These are phyloP conservation scores for Phortica okadai DNA, from an alignment of 2,888 invertebrate species.

Conservation along the genomic window DNA sequence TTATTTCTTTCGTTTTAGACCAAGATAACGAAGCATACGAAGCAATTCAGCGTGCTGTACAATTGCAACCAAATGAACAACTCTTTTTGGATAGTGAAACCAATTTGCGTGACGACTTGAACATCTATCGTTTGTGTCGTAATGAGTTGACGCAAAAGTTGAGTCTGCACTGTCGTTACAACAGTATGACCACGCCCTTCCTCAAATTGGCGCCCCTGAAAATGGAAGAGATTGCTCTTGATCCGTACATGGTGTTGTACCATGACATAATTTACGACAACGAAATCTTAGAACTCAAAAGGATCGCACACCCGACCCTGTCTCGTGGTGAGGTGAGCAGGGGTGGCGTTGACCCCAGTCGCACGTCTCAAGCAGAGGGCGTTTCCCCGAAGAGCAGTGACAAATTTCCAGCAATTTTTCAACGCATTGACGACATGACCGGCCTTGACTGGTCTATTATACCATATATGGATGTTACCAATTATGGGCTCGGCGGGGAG, in stretches of 20 bases:
- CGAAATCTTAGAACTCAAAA: slow-evolving; percentile 54
- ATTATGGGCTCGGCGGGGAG: slow-evolving; percentile 61
- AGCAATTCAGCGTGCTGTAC: not conserved
- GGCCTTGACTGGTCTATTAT: slow-evolving; percentile 47
- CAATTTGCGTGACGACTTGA: not conserved
- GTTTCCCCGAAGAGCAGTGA: slow-evolving; percentile 7
- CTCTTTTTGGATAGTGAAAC: no score
- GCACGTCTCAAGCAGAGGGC: not conserved
- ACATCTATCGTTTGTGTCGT: slow-evolving; percentile 53
- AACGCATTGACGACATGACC: slow-evolving; percentile 57
- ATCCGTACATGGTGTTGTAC: slow-evolving; percentile 56
- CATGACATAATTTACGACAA: slow-evolving; percentile 55
- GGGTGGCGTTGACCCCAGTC: not conserved
- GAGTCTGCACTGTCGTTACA: slow-evolving; percentile 50
- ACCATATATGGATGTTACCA: slow-evolving; percentile 58
- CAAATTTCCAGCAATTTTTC: slow-evolving; percentile 43
- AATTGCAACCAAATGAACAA: not conserved
- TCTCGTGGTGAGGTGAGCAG: slow-evolving; percentile 31
- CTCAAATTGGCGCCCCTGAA: slow-evolving; percentile 60
- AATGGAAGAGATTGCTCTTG: slow-evolving; percentile 54
- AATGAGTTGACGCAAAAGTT: slow-evolving; percentile 46
- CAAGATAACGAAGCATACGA: not conserved
- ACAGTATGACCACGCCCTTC: slow-evolving; percentile 50
- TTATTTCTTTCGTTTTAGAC: not conserved
- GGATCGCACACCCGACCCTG: slow-evolving; percentile 49